Evolutionary conservation across 2,797 vertebrate species (phyloP), one percentile per base, ranked within the genome.

Genomic region (Myotis findleyi): DNA sequence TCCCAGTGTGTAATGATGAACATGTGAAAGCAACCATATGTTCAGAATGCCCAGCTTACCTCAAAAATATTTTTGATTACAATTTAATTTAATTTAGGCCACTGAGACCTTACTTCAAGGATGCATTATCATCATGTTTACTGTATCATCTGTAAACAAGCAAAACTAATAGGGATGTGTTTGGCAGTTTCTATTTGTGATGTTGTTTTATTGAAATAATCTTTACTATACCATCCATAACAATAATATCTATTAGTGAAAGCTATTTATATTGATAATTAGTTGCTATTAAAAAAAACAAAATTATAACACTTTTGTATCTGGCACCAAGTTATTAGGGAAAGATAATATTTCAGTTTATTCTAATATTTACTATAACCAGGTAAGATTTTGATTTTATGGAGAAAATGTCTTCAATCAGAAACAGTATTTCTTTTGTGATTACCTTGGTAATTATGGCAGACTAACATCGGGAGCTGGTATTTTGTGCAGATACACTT

Each of bases 271-370:
- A 59, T 27, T 59, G 11, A 59, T 27, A 59, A 27, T 59, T 6
- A 87, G 7, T 30, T 55, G 10, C 2, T 38, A 57, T 20, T 14
- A 4, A 38, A 49, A 49, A 55, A 49, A 71, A 18, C 9, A 89
- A 69, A 68, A 80, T 14, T 44, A 21, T 30, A 51, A 57, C 6
- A n/a, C 20, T 81, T 7, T 6, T 80, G 4, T 92, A 77, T 81
- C 71, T 80, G 38, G 3, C 2, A 84, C 8, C 6, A 84, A 55
- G 16, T 80, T 73, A 69, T 55, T 47, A n/a, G 13, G 14, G 7
- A 86, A 47, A 21, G 36, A 88, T 77, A 59, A 83, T 76, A 62
- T 81, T 96, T 94, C 27, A 91, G 33, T 36, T 51, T 85, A 49
- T 87, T 87, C 51, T 47, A 89, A 79, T 76, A 36, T 30, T 90